These are phyloP conservation scores for Leptodactylus fallax DNA, from an alignment of 2,797 vertebrate species.

Conservation along the genomic window DNA sequence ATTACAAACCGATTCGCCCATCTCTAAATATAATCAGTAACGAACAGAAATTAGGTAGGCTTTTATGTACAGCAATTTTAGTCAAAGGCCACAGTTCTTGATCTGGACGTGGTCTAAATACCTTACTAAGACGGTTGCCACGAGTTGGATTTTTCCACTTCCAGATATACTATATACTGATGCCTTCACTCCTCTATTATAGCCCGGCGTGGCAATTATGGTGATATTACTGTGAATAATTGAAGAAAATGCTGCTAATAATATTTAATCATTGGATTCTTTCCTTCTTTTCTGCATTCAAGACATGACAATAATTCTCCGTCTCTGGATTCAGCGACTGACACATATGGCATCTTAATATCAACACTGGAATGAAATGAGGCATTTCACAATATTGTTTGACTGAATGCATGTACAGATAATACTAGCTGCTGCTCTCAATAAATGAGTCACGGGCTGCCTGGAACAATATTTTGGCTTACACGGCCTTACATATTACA, in stretches of 20 bases:
- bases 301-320: constrained; percentile 19
- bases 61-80: too few species aligned
- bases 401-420: constrained; percentile 23
- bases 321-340: not conserved
- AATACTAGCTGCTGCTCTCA: constrained; percentile 41
- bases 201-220: not conserved
- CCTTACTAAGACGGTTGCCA: too few species aligned
- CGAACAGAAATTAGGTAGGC: too few species aligned
- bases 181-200: not conserved
- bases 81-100: too few species aligned
- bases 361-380: constrained; percentile 21
- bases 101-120: too few species aligned
- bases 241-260: not conserved
- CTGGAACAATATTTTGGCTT: constrained; percentile 39
- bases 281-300: not conserved
- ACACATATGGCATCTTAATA: constrained; percentile 37
- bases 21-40: too few species aligned
- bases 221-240: not conserved
- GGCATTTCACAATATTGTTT: constrained; percentile 37
- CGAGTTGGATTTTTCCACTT: too few species aligned
- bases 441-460: constrained; percentile 63
- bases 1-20: too few species aligned
- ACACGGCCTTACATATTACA: constrained; percentile 13
- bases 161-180: too few species aligned
- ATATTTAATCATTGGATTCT: not conserved